phyloP scores from a whole-genome alignment of 2,113 vertebrate genomes.

The Damaliscus lunatus region DNA sequence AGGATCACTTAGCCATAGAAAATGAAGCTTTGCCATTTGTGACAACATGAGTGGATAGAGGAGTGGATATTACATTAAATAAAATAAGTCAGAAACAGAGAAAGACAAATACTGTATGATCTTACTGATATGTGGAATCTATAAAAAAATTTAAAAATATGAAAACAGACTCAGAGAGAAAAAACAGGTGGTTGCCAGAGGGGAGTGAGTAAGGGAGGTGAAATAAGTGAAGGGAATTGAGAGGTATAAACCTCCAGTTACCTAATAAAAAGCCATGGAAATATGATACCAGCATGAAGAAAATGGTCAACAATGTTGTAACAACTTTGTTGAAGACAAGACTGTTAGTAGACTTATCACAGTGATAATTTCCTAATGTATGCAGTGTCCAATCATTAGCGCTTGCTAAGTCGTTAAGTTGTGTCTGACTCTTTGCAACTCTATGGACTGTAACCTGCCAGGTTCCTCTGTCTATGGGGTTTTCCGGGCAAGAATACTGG shows the following conservation, averaged over 20 bases:
- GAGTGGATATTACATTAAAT: not conserved
- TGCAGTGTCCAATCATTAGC: not conserved
- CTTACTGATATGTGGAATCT: not conserved
- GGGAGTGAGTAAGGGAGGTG: not conserved
- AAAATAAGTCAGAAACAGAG: not conserved
- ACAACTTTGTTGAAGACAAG: not conserved
- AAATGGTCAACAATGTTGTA: not conserved
- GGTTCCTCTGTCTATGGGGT: not conserved
- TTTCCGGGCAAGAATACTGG: not conserved
- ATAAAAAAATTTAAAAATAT: not conserved
- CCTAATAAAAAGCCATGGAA: not conserved
- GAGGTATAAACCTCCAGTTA: not conserved
- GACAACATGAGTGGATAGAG: not conserved
- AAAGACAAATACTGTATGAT: not conserved
- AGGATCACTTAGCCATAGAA: not conserved
- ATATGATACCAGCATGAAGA: not conserved
- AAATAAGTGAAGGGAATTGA: not conserved
- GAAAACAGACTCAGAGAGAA: not conserved
- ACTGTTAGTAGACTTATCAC: not conserved
- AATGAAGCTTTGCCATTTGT: not conserved
- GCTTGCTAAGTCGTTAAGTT: not conserved
- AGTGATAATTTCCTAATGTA: not conserved
- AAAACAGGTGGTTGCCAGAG: not conserved
- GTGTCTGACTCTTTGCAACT: not conserved
- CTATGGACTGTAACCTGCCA: not conserved